Conservation (phyloP, 2,113 vertebrate genomes). For the Pelusios castaneus region DNA sequence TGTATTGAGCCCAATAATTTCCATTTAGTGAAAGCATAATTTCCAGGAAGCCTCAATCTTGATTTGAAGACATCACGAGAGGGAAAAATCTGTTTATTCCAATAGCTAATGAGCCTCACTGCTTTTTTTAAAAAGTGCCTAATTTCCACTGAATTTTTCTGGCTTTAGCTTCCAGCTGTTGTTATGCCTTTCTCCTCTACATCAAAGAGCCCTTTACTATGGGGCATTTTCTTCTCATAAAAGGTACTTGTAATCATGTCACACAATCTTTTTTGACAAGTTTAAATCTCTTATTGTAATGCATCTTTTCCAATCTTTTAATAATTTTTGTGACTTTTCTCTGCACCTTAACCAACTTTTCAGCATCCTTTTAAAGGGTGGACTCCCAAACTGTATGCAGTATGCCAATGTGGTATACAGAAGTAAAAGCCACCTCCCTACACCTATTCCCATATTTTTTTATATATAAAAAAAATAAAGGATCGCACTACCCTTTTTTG, state of each 20-base stretch:
- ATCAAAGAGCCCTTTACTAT: background rate
- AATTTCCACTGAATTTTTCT: background rate
- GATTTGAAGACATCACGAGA: background rate
- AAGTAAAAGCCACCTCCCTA: background rate
- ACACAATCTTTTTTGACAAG: background rate
- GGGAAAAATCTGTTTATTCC: background rate
- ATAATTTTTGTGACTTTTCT: background rate
- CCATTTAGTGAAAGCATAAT: background rate
- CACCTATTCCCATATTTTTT: background rate
- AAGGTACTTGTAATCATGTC: background rate
- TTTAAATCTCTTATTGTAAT: background rate
- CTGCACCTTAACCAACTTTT: background rate
- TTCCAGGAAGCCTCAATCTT: background rate
- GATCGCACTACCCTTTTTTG: conserved; percentile 3
- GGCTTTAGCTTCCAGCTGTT: background rate
- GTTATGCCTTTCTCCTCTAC: background rate
- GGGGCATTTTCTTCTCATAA: background rate
- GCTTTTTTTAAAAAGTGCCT: background rate
- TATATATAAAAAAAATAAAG: no score
- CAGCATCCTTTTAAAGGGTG: background rate
- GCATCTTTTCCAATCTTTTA: background rate
- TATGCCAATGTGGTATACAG: background rate
- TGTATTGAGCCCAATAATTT: background rate
- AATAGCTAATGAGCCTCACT: background rate
- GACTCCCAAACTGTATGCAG: background rate